Evolutionary conservation across 2,888 invertebrate species (phyloP), one percentile per base, ranked within the genome.

Genomic region (Drosophila maculinotata): DNA sequence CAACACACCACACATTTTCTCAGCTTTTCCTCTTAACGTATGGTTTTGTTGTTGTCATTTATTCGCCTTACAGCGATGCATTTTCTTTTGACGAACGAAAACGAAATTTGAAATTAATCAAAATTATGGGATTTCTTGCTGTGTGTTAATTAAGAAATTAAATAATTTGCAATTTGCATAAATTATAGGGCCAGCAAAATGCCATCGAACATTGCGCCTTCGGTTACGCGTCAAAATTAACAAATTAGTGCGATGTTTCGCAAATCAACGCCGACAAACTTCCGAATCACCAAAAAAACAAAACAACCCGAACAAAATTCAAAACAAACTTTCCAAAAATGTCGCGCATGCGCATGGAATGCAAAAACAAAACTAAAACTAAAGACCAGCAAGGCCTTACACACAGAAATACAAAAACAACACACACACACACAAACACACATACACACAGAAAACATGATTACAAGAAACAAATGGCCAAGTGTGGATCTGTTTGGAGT

Each of bases 241-340:
- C 86, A 87, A 83, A 87, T 83, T 82, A 76, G 83, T 87, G 74
- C 83, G 76, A 79, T 72, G 72, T 83, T 79, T 87, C 83, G 83
- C 79, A 87, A 87, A 69, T 10, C 63, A 63, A 87, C 81, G 74
- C 76, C 67, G 15, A 47, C 59, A 84, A 84, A 87, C 82, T 79
- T 87, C 82, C 82, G 75, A 84, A 87, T 60, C 52, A 63, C 17
- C 71, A 60, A 62, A 47, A 54, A 48, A 15, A 8, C 35, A 56
- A 44, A 51, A 30, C 33, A 38, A 33, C 15, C 25, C 26, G 57
- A 42, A 14, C 49, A 44, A 57, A 57, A 36, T 36, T 14, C 35
- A 60, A 66, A 85, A 69, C 35, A 68, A 60, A 71, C 69, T 71
- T 80, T 82, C 64, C 70, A 75, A 68, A 79, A 79, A 67, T 80